Evolutionary conservation across 2,113 vertebrate genomes (phyloP).

Genomic region (Chlorodrepanis virens): DNA sequence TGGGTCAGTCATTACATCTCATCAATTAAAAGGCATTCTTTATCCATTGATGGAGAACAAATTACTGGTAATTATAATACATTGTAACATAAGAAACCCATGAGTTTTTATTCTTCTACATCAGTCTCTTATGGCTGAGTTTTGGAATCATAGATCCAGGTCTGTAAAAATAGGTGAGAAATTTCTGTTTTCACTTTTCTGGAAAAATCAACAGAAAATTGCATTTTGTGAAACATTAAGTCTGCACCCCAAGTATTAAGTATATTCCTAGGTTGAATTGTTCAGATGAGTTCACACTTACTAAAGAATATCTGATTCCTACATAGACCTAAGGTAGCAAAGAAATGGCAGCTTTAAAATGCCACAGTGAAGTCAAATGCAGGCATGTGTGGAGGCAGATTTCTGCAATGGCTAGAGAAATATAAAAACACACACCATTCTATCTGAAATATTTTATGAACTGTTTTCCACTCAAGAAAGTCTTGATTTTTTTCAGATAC

Average conservation of each 20-base stretch:
- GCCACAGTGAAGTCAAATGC: fast-evolving
- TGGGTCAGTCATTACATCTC: not conserved
- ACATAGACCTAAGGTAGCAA: not conserved
- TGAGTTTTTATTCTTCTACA: not conserved
- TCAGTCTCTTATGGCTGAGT: not conserved
- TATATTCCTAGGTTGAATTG: not conserved
- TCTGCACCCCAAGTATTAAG: not conserved
- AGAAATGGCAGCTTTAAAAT: not conserved
- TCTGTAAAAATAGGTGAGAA: not conserved
- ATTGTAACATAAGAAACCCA: not conserved
- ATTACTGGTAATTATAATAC: not conserved
- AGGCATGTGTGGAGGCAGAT: not conserved
- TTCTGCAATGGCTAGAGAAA: not conserved
- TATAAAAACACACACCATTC: fast-evolving
- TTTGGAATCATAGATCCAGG: not conserved
- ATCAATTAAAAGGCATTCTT: not conserved
- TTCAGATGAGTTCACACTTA: not conserved
- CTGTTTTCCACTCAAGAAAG: not conserved
- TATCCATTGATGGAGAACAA: fast-evolving
- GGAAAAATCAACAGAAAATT: not conserved
- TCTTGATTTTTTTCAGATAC: not conserved
- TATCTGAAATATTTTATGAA: not conserved
- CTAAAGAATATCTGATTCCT: not conserved
- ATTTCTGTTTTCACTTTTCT: not conserved
- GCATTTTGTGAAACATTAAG: not conserved